Base-by-base conservation (phyloP, 2,113 vertebrate genomes). In the Syngnathus typhle region DNA sequence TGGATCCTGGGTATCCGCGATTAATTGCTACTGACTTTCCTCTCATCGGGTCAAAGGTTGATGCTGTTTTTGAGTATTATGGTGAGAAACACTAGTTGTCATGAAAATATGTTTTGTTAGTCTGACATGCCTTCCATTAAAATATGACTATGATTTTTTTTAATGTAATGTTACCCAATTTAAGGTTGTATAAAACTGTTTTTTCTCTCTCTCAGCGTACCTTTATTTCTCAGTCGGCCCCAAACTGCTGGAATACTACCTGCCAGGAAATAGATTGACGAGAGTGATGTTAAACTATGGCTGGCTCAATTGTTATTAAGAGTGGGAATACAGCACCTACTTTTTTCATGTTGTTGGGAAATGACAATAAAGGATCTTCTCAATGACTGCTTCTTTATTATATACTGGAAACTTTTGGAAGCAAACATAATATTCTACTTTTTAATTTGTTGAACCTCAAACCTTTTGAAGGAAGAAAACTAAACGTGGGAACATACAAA, bases 221-320 rank as follows among this genome's bases (percentile, higher is more conserved):
- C 67, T 92, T 6, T 92, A 91, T 67, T 91, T 92, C 79, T 91
- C 90, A 13, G 59, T 78, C 27, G 89, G 91, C 12, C 38, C 91
- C 18, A 78, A 68, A 61, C 91, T 91, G 81, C 84, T n/a, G 15
- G 89, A 91, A 70, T 92, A 90, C 74, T 38, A 72, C 37, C 74
- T 82, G 52, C 44, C 23, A 0, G 64, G 43, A 6, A 82, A 11
- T 78, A 71, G 16, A 41, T 80, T 87, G 65, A 60, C 64, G 0
- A 84, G 85, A 16, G 64, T 80, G 4, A 79, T 89, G 46, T 71
- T 86, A 21, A 91, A 89, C 79, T 88, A 89, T 7, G 76, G 84
- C 61, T 91, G 89, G 88, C 85, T 90, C 62, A 56, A 89, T 71
- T 91, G 88, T 69, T 87, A 90, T 74, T 90, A 73, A 89, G 19